phyloP scores from a whole-genome alignment of 2,888 invertebrate genomes.

The Lordiphosa fenestrarum region DNA sequence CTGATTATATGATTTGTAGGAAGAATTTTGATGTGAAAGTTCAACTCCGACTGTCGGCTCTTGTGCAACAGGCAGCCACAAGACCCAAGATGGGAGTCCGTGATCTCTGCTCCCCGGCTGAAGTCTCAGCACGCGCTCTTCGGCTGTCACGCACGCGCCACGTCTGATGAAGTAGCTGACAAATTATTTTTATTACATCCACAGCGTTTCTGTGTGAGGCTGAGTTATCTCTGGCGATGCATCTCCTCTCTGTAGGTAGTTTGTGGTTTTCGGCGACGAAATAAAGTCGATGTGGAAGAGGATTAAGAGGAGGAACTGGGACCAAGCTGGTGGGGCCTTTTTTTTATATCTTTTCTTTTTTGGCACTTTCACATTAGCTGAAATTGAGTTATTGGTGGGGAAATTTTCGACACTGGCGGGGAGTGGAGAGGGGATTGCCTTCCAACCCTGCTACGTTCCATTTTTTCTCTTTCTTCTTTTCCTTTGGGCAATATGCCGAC shows the following conservation, averaged over 20 bases:
- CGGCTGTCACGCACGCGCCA: slow-evolving; percentile 61
- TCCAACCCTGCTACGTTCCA: background rate
- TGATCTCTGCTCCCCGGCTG: slow-evolving; percentile 4
- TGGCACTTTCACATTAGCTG: slow-evolving; percentile 53
- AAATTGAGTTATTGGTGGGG: slow-evolving; percentile 51
- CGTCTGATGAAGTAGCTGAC: slow-evolving; percentile 58
- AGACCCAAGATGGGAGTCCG: slow-evolving; percentile 5
- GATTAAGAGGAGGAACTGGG: background rate
- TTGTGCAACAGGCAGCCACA: slow-evolving; percentile 47
- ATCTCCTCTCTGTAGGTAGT: slow-evolving; percentile 25
- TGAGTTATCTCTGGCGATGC: slow-evolving; percentile 44
- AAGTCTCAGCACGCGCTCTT: slow-evolving; percentile 19
- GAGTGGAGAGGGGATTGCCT: background rate
- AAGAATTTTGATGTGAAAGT: slow-evolving; percentile 63
- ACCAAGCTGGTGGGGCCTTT: background rate
- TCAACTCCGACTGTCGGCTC: slow-evolving; percentile 27
- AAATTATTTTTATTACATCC: slow-evolving; percentile 59
- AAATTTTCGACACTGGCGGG: slow-evolving; percentile 24
- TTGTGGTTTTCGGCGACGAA: slow-evolving; percentile 24
- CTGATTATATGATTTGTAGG: slow-evolving; percentile 59
- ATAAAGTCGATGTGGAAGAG: slow-evolving; percentile 3
- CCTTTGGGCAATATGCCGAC: slow-evolving; percentile 4
- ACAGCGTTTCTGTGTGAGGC: slow-evolving; percentile 25
- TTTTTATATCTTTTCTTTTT: background rate
- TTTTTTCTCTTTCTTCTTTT: background rate